These are phyloP conservation scores for Conus betulinus DNA, from an alignment of 1,140 invertebrate genomes.

Conservation along the genomic window DNA sequence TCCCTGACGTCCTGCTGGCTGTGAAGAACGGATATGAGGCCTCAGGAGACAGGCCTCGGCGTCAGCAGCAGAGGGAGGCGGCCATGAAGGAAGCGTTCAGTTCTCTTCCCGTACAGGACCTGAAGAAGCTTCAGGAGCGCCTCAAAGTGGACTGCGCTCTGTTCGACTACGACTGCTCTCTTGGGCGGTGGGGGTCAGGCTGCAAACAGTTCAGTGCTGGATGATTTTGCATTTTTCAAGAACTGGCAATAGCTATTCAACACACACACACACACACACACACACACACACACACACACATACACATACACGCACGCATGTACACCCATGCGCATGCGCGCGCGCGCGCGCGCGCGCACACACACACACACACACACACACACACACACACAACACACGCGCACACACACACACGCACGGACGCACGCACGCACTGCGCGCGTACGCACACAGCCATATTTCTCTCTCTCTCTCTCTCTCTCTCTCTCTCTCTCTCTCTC, in stretches of 20 bases:
- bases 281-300: no score
- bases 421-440: no score
- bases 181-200: background rate
- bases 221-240: background rate
- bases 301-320: no score
- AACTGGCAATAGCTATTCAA: background rate
- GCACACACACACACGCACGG: no score
- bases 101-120: background rate
- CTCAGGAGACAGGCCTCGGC: background rate
- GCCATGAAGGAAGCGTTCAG: conserved; percentile 22
- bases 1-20: background rate
- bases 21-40: background rate
- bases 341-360: no score
- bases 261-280: background rate
- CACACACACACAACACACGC: no score
- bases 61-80: conserved; percentile 6
- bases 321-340: no score
- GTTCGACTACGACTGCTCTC: conserved; percentile 19
- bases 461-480: no score
- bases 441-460: no score
- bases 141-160: background rate
- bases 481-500: no score
- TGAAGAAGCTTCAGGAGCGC: background rate
- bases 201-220: background rate
- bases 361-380: no score